Evolutionary conservation across 2,888 invertebrate species (phyloP), one percentile per base, ranked within the genome.

Genomic region (Xestia rhomboidea): DNA sequence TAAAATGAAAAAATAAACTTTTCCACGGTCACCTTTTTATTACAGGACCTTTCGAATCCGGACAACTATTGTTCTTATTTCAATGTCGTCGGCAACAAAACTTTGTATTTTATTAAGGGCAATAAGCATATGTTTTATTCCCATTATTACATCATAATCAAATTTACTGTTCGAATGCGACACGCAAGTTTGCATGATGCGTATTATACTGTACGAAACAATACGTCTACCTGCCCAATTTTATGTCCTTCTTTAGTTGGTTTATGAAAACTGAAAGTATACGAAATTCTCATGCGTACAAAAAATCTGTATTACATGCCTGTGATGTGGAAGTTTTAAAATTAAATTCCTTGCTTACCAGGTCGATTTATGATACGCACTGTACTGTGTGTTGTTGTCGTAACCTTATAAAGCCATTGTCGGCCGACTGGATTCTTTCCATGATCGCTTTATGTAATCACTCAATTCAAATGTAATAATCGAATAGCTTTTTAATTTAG

Each of bases 141-240:
- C 73, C 69, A 77, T 83, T 83, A 87, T 86, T 85, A 86, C 82
- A 84, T 79, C 74, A 87, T 86, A 87, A 88, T 87, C 87, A 87
- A 82, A 87, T 85, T 85, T 62, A 81, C 83, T 82, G 73, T 79
- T 83, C 81, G 79, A 77, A 85, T 82, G 72, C 71, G 79, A 79
- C 91, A 91, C 92, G 92, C 91, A 69, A 91, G 79, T 79, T 90
- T 70, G 90, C 91, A 90, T 91, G 91, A 86, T 84, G 82, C 77
- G 80, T 88, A 85, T 73, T 85, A 81, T 84, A 74, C 46, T 75
- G 46, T 79, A 82, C 70, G 64, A 70, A 82, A 84, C 69, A 73
- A 79, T 79, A 68, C 64, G 63, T 75, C 30, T 80, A 72, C 83
- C 68, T 76, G 66, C 69, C 73, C 57, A 78, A 78, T 76, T 85